Conservation (phyloP, 2,113 vertebrate species). For the Oreochromis niloticus region DNA sequence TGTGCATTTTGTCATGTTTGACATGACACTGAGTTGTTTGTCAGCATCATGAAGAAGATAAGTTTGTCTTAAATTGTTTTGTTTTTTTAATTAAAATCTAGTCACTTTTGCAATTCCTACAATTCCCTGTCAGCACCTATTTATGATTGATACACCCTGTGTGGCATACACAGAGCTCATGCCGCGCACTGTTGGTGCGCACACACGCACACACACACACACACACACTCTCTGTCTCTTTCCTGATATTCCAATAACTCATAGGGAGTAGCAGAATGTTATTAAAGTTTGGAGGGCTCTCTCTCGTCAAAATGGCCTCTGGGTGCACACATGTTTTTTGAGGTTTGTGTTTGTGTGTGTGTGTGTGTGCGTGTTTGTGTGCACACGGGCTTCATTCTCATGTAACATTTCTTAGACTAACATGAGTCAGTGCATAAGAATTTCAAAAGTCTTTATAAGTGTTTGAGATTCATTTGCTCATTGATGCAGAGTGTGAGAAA, state of each 20-base stretch:
- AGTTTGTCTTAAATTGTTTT: not conserved
- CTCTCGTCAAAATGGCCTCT: conserved; percentile 39
- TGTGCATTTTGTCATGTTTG: not conserved
- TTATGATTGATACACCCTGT: conserved; percentile 34
- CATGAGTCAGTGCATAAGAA: conserved; percentile 50
- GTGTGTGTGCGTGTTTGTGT: conserved; percentile 7
- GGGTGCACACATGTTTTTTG: conserved; percentile 18
- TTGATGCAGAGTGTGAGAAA: conserved; percentile 24
- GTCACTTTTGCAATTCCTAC: conserved; percentile 47
- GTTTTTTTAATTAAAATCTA: not conserved
- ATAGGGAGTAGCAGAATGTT: conserved; percentile 48
- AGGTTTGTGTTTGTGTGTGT: conserved; percentile 2
- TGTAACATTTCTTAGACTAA: conserved; percentile 45
- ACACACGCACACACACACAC: not conserved
- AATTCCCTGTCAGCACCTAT: conserved; percentile 4
- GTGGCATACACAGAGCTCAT: not conserved
- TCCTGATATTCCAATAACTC: conserved; percentile 49
- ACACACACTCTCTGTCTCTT: not conserved
- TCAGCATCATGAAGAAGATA: not conserved
- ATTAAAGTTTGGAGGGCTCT: conserved; percentile 52
- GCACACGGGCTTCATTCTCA: not conserved
- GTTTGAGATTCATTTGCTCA: conserved; percentile 33
- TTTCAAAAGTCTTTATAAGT: conserved; percentile 48
- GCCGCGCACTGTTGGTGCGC: not conserved
- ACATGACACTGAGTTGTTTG: not conserved